Evolutionary conservation across 2,888 invertebrate species (phyloP).

Genomic region (Siphlonurus alternatus): DNA sequence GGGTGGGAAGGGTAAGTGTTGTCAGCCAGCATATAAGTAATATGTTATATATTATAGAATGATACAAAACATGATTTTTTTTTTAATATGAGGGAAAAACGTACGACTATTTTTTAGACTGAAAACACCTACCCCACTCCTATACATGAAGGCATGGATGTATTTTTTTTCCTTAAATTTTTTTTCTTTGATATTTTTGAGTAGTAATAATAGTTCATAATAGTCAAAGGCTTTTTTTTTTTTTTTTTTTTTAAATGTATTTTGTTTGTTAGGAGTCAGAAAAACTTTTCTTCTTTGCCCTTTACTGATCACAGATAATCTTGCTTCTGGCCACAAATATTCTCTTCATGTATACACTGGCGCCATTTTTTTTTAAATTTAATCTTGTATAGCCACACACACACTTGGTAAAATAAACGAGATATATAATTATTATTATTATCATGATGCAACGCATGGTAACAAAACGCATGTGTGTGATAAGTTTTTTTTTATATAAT

Average conservation of each 20-base stretch:
- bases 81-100: neutral
- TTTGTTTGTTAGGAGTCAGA: neutral
- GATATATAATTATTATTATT: neutral
- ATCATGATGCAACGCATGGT: neutral
- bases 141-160: neutral
- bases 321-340: neutral
- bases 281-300: neutral
- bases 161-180: neutral
- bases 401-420: neutral
- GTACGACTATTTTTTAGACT: neutral
- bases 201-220: neutral
- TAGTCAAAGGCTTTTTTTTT: neutral
- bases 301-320: conserved; percentile 3
- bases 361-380: neutral
- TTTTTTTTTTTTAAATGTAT: neutral
- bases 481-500: neutral
- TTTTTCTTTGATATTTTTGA: neutral
- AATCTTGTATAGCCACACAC: neutral
- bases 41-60: neutral
- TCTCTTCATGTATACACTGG: neutral
- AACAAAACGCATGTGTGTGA: neutral
- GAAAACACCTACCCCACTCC: neutral
- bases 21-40: neutral
- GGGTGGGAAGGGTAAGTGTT: neutral
- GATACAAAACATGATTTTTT: neutral